Percentiles rank a stretch among this genome's conserved stretches.
phyloP scores from a whole-genome alignment of 2,888 invertebrate genomes.

The Agrotis exclamationis region DNA sequence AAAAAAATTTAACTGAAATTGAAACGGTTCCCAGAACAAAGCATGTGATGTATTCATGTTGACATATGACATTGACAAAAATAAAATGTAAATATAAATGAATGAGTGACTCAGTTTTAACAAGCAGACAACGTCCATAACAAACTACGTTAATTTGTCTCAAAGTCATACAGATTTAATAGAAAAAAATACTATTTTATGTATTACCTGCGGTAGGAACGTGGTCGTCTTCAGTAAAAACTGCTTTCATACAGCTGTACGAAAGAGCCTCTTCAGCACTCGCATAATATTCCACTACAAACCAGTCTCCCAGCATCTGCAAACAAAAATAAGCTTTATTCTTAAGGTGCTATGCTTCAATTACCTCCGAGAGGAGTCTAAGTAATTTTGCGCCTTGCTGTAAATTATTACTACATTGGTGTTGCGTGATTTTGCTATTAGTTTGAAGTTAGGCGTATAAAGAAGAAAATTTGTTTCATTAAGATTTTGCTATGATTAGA shows the following conservation, averaged over 20 bases:
- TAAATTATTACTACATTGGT: conserved; percentile 44
- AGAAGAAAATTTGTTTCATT: conserved; percentile 3
- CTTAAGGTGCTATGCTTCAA: fast-evolving
- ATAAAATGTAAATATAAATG: conserved; percentile 21
- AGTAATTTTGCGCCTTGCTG: conserved; percentile 51
- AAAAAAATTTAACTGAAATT: conserved; percentile 24
- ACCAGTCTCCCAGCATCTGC: conserved; percentile 96
- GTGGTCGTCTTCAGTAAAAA: conserved; percentile 91
- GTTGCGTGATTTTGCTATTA: conserved; percentile 49
- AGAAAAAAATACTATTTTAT: conserved; percentile 22
- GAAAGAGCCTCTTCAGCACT: conserved; percentile 96
- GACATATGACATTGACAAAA: conserved; percentile 44
- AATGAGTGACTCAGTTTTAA: conserved; percentile 27
- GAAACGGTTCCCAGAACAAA: conserved; percentile 2
- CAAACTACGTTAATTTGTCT: conserved; percentile 7
- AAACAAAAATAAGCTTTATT: conserved; percentile 54
- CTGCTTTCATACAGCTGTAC: conserved; percentile 96
- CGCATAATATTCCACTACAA: conserved; percentile 96
- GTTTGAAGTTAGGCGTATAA: conserved; percentile 44
- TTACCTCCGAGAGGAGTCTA: conserved; percentile 3
- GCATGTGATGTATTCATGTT: neutral
- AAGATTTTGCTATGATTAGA: neutral
- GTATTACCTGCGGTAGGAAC: conserved; percentile 81
- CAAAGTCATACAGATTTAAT: conserved; percentile 10
- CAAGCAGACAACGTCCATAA: conserved; percentile 11